Conservation (phyloP, 2,888 invertebrate species). For the Arrhopalites spinosus region DNA sequence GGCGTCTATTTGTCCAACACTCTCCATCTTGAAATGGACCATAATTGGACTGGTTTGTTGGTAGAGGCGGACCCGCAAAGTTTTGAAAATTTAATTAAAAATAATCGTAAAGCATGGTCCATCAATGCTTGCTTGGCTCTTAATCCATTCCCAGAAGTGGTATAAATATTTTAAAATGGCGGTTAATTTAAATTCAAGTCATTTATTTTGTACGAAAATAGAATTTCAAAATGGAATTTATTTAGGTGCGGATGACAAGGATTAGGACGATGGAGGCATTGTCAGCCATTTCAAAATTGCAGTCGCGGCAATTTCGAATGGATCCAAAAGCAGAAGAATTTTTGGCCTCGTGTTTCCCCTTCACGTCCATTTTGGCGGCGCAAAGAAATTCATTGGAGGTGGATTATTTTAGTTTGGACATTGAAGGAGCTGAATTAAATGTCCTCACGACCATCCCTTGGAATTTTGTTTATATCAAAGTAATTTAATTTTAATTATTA, state of each 20-base stretch:
- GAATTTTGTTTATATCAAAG: slow-evolving; percentile 10
- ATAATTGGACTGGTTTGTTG: slow-evolving; percentile 6
- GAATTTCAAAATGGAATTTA: too few relatives aligned
- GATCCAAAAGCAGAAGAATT: neutral
- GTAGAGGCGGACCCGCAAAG: neutral
- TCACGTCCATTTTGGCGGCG: neutral
- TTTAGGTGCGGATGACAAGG: neutral
- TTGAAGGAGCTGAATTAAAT: slow-evolving; percentile 4
- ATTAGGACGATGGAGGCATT: neutral
- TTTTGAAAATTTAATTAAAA: neutral
- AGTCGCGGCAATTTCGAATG: too few relatives aligned
- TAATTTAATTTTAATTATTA: too few relatives aligned
- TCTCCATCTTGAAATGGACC: slow-evolving; percentile 3
- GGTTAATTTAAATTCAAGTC: too few relatives aligned
- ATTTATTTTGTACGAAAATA: too few relatives aligned
- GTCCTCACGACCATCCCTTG: neutral
- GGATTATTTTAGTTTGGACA: slow-evolving; percentile 1
- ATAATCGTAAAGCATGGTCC: neutral
- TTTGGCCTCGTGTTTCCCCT: neutral
- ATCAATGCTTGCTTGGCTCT: neutral
- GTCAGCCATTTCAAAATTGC: neutral
- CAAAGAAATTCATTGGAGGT: neutral
- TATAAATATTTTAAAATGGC: too few relatives aligned
- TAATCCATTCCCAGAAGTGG: neutral
- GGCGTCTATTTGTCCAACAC: neutral